Percentiles rank a stretch among this genome's conserved stretches.
These are phyloP conservation scores for Paedocypris sp. DNA, from an alignment of 2,113 vertebrate genomes.

Conservation along the genomic window DNA sequence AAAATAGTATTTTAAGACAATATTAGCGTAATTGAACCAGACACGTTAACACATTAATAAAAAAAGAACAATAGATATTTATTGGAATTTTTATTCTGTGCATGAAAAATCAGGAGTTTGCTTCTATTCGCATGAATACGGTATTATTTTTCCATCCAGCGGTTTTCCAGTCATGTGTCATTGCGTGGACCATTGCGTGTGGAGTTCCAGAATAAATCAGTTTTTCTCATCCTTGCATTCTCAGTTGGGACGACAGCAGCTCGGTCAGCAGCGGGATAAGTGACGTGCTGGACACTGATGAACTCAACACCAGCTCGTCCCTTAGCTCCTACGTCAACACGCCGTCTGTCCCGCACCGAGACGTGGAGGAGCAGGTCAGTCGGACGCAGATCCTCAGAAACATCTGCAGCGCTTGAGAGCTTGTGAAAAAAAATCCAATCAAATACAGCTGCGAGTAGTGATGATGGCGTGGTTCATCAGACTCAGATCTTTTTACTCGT, in stretches of 20 bases:
- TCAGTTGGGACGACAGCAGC: constrained; percentile 85
- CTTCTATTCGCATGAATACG: too few relatives aligned
- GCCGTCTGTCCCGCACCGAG: constrained; percentile 66
- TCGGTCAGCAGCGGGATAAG: constrained; percentile 83
- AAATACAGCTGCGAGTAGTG: too few relatives aligned
- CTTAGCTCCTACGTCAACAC: constrained; percentile 74
- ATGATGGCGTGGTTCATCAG: too few relatives aligned
- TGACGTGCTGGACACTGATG: constrained; percentile 77
- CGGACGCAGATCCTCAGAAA: background rate
- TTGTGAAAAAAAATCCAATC: background rate
- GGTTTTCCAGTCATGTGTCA: too few relatives aligned
- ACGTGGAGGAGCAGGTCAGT: constrained; percentile 58
- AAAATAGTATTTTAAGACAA: too few relatives aligned
- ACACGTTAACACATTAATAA: too few relatives aligned
- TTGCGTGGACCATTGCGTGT: background rate
- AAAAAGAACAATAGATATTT: too few relatives aligned
- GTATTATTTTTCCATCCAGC: too few relatives aligned
- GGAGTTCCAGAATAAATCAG: background rate
- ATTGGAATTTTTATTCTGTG: too few relatives aligned
- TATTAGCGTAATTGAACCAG: too few relatives aligned
- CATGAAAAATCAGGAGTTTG: too few relatives aligned
- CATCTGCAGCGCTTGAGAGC: background rate
- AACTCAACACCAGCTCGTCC: constrained; percentile 73
- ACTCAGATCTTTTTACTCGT: too few relatives aligned
- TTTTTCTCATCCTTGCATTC: constrained; percentile 19